These are phyloP conservation scores for Cossypha caffra DNA, from an alignment of 2,797 vertebrate genomes.

Conservation along the genomic window DNA sequence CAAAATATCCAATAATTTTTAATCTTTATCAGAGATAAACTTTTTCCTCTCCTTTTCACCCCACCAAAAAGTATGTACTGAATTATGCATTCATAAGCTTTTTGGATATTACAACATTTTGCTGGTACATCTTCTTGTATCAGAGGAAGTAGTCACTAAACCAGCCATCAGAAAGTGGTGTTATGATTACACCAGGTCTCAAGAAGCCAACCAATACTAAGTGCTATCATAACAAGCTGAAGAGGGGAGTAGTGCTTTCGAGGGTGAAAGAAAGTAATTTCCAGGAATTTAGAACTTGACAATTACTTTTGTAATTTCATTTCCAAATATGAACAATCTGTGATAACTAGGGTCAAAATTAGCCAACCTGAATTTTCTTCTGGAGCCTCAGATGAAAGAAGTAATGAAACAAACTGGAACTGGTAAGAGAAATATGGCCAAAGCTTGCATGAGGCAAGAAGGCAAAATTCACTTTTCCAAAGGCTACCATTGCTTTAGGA, in stretches of 20 bases:
- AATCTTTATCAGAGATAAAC: background rate
- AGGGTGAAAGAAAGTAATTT: background rate
- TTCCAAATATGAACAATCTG: background rate
- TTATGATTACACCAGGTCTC: background rate
- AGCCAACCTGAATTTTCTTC: background rate
- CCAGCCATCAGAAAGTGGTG: background rate
- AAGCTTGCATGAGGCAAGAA: background rate
- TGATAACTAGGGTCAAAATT: background rate
- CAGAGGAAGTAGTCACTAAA: background rate
- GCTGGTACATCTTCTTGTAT: background rate
- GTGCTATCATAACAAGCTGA: background rate
- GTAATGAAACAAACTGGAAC: background rate
- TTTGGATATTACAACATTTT: background rate
- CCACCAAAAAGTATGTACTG: background rate
- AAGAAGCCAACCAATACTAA: background rate
- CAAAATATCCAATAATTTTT: rapidly evolving
- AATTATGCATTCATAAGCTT: background rate
- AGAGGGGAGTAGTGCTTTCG: background rate
- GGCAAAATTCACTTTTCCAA: background rate
- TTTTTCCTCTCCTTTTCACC: background rate
- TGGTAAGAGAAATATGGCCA: background rate
- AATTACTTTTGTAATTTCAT: background rate
- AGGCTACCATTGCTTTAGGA: background rate
- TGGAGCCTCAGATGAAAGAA: background rate
- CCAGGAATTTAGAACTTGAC: background rate